Evolutionary conservation across 2,113 vertebrate species (phyloP).

Genomic region (Macquaria australasica): DNA sequence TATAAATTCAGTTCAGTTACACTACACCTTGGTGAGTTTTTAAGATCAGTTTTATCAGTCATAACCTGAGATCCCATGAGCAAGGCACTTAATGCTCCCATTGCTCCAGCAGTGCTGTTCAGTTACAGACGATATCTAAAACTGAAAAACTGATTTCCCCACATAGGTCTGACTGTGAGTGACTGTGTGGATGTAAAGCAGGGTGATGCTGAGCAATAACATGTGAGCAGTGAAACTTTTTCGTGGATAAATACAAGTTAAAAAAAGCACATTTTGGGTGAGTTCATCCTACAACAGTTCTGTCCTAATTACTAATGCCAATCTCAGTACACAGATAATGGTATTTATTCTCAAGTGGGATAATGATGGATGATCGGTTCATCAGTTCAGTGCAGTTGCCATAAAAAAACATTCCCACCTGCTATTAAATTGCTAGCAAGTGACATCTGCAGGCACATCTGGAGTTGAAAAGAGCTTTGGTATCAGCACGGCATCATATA

Average conservation of each 20-base stretch:
- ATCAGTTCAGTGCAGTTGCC: slow-evolving; percentile 50
- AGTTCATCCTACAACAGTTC: slow-evolving; percentile 9
- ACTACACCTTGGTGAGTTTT: slow-evolving; percentile 13
- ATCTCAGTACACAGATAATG: slow-evolving; percentile 41
- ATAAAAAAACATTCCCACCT: slow-evolving; percentile 58
- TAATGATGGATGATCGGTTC: slow-evolving; percentile 49
- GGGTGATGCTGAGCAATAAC: neutral
- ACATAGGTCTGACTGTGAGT: neutral
- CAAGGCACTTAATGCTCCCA: slow-evolving; percentile 18
- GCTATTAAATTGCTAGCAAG: slow-evolving; percentile 56
- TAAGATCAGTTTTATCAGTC: slow-evolving; percentile 31
- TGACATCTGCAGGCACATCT: slow-evolving; percentile 73
- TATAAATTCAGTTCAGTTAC: slow-evolving; percentile 16
- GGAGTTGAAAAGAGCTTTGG: slow-evolving; percentile 36
- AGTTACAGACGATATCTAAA: neutral
- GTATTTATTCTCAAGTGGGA: slow-evolving; percentile 54
- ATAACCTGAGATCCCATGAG: slow-evolving; percentile 19
- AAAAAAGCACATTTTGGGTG: slow-evolving; percentile 36
- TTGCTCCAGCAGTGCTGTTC: neutral
- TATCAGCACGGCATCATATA: slow-evolving; percentile 32
- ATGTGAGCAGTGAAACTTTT: neutral
- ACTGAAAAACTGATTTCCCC: neutral
- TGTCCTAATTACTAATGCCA: slow-evolving; percentile 19
- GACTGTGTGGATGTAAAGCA: slow-evolving; percentile 5
- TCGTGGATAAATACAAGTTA: neutral